Evolutionary conservation across 2,113 vertebrate genomes (phyloP), one percentile per base, ranked within the genome.

Genomic region (Sinocyclocheilus rhinocerous): DNA sequence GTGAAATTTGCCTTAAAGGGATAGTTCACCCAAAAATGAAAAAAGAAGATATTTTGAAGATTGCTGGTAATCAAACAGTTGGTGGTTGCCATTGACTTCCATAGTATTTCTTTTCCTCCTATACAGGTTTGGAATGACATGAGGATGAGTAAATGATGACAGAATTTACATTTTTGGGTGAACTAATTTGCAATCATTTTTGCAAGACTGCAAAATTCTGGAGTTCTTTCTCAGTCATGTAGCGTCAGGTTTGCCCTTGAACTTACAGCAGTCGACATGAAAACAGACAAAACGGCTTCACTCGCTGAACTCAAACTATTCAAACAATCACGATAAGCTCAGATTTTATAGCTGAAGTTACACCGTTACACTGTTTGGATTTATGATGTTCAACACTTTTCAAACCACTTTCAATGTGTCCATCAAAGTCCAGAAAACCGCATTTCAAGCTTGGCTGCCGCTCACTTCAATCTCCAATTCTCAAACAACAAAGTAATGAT

Each of bases 401-500:
- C 75, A 76, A 52, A 76, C 75, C 45, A 36, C 72, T 48, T 80
- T 81, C 36, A 9, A 39, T 18, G 18, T 72, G n/a, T 75, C 78
- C 85, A 75, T 86, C 57, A 86, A 22, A 63, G 24, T 6, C 22
- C 63, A 48, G n/a, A 61, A 72, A 83, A 61, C 11, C 26, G 3
- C 15, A 80, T 79, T 86, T 85, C 78, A 76, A 26, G 79, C 59
- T 88, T 67, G 45, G 15, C 81, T 65, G 81, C 50, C 12, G 36
- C 57, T 76, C 6, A 3, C 70, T 88, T 80, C 85, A 75, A n/a
- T 81, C 76, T 76, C 69, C 69, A 72, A 72, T 42, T 39, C 76
- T 48, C 12, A 65, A 67, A 36, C 33, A 45, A 76, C 33, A 42
- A 65, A 59, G 76, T 75, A 67, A 50, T 79, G 77, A 83, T 67